phyloP scores from a whole-genome alignment of 2,888 invertebrate genomes.

The Agrotis puta region DNA sequence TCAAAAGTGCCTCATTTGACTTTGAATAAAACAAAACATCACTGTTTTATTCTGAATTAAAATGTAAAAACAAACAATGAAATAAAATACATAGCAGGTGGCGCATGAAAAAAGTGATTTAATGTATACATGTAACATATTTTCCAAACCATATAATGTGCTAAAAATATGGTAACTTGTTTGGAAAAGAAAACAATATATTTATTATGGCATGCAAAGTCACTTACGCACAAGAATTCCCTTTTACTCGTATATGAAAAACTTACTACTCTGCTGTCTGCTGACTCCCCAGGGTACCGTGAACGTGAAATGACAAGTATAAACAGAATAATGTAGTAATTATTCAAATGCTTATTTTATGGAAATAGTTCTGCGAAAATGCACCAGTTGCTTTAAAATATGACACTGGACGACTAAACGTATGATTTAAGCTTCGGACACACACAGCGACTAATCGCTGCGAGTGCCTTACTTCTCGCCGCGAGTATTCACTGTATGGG shows the following conservation, averaged over 20 bases:
- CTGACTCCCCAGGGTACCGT: constrained; percentile 33
- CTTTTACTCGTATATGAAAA: constrained; percentile 26
- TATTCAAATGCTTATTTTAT: constrained; percentile 35
- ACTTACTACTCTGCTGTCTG: constrained; percentile 12
- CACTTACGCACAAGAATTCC: constrained; percentile 43
- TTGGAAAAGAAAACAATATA: not conserved
- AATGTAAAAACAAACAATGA: not conserved
- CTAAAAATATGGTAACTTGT: not conserved
- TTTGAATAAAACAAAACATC: not conserved
- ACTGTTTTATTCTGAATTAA: not conserved
- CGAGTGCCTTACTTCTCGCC: too few species aligned
- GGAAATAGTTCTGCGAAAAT: constrained; percentile 3
- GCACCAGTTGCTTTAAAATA: too few species aligned
- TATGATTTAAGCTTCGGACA: too few species aligned
- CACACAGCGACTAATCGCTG: too few species aligned
- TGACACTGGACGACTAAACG: too few species aligned
- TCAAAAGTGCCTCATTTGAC: too few species aligned
- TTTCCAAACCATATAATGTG: too few species aligned
- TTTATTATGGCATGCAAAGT: constrained; percentile 16
- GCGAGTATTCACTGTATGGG: too few species aligned
- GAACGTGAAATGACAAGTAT: constrained; percentile 38
- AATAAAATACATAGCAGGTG: too few species aligned
- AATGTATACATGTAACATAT: too few species aligned
- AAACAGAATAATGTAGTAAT: constrained; percentile 33
- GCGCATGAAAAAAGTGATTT: too few species aligned